Conservation (phyloP, 1,140 invertebrate species). For the Limonius californicus region DNA sequence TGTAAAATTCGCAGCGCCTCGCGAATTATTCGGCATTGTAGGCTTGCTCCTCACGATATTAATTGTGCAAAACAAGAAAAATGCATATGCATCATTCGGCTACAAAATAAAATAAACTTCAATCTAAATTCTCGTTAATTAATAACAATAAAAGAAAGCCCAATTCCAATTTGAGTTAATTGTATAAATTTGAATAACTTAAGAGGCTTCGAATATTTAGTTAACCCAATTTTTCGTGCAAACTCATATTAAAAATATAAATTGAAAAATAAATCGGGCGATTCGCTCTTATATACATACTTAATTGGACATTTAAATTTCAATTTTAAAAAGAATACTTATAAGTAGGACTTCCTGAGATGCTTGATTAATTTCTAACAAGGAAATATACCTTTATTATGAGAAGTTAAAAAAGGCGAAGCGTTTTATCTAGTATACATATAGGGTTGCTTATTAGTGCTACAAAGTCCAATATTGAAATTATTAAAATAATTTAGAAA, state of each 20-base stretch:
- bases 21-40: background rate
- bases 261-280: conserved; percentile 8
- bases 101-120: background rate
- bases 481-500: too few species aligned
- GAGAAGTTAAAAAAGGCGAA: too few species aligned
- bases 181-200: conserved; percentile 13
- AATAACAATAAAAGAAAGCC: background rate
- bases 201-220: background rate
- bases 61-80: background rate
- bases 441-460: too few species aligned
- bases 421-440: too few species aligned
- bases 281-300: conserved; percentile 1
- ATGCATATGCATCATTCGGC: background rate
- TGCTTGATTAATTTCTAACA: background rate
- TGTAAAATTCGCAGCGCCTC: background rate
- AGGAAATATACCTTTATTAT: too few species aligned
- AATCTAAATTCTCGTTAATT: background rate
- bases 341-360: background rate
- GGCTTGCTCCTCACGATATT: too few species aligned
- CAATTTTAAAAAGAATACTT: background rate
- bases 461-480: too few species aligned
- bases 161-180: conserved; percentile 2
- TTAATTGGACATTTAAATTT: conserved; percentile 15
- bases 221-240: conserved; percentile 6
- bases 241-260: conserved; percentile 14